These are phyloP conservation scores for Anaspis maculata DNA, from an alignment of 2,888 invertebrate species.

Conservation along the genomic window DNA sequence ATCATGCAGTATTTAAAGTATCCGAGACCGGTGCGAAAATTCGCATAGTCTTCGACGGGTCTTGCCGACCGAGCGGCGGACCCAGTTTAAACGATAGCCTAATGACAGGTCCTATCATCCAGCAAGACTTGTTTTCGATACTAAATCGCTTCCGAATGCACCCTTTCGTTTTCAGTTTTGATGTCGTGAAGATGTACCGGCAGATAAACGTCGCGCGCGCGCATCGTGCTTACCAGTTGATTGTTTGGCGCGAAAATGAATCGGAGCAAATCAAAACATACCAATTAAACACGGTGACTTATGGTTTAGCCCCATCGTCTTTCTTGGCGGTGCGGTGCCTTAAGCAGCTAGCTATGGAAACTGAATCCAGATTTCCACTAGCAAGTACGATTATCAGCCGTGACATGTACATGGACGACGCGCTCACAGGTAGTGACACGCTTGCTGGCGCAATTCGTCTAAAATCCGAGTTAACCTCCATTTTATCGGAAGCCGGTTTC, in stretches of 20 bases:
- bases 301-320: slow-evolving; percentile 5
- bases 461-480: slow-evolving; percentile 2
- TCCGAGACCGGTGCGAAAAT: background rate
- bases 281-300: slow-evolving; percentile 8
- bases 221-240: slow-evolving; percentile 5
- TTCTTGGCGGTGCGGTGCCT: slow-evolving; percentile 8
- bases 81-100: slow-evolving; percentile 8
- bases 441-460: slow-evolving; percentile 4
- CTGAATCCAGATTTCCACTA: background rate
- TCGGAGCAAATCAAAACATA: slow-evolving; percentile 4
- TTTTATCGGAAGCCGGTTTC: slow-evolving; percentile 8
- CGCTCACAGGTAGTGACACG: slow-evolving; percentile 6
- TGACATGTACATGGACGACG: slow-evolving; percentile 9
- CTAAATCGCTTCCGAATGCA: slow-evolving; percentile 4
- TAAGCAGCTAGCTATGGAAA: slow-evolving; percentile 4
- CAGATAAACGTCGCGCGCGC: slow-evolving; percentile 3
- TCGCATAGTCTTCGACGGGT: slow-evolving; percentile 3
- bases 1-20: slow-evolving; percentile 1
- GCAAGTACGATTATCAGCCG: slow-evolving; percentile 3
- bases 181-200: slow-evolving; percentile 12
- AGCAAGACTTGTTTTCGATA: slow-evolving; percentile 9
- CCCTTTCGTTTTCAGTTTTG: slow-evolving; percentile 2
- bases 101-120: slow-evolving; percentile 7
- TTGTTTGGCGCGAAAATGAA: slow-evolving; percentile 9
- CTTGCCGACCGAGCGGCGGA: slow-evolving; percentile 2